Evolutionary conservation across 2,113 vertebrate species (phyloP).

Genomic region (Gasterosteus aculeatus): DNA sequence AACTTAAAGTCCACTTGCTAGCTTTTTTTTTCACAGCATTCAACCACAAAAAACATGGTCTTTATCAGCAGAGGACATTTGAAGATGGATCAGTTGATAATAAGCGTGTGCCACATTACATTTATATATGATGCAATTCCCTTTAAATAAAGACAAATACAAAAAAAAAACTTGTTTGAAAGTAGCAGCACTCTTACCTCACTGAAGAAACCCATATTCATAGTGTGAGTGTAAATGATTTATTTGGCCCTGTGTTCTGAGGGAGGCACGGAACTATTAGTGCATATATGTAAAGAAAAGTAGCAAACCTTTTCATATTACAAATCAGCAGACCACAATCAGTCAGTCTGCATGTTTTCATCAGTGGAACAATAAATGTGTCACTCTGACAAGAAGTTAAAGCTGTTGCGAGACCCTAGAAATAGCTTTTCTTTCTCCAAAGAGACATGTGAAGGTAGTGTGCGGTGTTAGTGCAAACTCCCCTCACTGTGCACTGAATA

Average conservation of each 20-base stretch:
- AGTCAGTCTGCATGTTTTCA: too few relatives aligned
- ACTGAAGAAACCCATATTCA: background rate
- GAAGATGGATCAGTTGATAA: background rate
- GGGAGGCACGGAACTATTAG: background rate
- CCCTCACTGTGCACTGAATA: slow-evolving; percentile 49
- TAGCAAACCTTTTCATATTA: background rate
- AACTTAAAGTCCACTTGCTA: background rate
- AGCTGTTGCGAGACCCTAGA: slow-evolving; percentile 28
- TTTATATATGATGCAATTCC: background rate
- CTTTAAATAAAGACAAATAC: background rate
- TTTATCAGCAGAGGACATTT: background rate
- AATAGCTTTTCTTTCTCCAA: slow-evolving; percentile 23
- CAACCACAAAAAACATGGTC: background rate
- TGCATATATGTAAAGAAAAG: background rate
- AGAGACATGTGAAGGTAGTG: slow-evolving; percentile 10
- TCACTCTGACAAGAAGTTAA: slow-evolving; percentile 4
- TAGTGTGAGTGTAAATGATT: background rate
- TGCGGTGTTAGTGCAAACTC: slow-evolving; percentile 32
- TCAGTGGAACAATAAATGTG: slow-evolving; percentile 1
- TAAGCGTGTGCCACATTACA: background rate
- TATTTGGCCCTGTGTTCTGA: background rate
- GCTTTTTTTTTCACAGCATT: background rate
- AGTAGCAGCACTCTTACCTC: background rate
- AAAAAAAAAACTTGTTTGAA: background rate
- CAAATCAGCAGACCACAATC: background rate